phyloP scores from a whole-genome alignment of 2,888 invertebrate species.

The Dynastes maya region DNA sequence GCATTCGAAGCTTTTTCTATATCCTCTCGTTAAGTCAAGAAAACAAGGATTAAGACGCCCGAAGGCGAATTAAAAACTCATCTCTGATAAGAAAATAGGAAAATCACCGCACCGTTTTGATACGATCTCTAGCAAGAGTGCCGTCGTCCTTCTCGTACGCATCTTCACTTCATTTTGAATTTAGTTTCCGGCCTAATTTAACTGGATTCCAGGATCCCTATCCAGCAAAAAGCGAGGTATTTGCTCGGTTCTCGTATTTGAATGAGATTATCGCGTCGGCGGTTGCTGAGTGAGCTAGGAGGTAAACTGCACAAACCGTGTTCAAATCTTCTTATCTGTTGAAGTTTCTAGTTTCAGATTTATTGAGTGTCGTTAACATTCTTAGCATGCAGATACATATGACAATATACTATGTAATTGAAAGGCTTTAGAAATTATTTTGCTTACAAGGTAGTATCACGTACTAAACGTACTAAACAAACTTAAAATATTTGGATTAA shows the following conservation, averaged over 20 bases:
- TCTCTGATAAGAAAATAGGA: conserved; percentile 39
- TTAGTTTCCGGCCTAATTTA: conserved; percentile 42
- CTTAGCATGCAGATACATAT: conserved; percentile 1
- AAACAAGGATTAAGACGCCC: conserved; percentile 4
- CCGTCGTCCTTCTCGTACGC: conserved; percentile 26
- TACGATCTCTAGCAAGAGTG: conserved; percentile 31
- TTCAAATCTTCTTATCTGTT: conserved; percentile 24
- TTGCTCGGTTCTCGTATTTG: conserved; percentile 40
- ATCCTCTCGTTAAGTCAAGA: conserved; percentile 1
- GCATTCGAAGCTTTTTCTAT: conserved; percentile 19
- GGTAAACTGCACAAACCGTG: conserved; percentile 21
- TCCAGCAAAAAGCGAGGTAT: conserved; percentile 37
- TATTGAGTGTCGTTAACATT: conserved; percentile 24
- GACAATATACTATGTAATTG: not conserved
- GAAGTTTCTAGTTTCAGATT: conserved; percentile 42
- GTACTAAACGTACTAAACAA: no score
- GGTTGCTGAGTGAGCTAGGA: conserved; percentile 37
- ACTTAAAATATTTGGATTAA: no score
- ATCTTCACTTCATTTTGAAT: conserved; percentile 41
- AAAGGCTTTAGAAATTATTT: not conserved
- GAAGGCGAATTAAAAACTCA: conserved; percentile 36
- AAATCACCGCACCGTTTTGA: conserved; percentile 35
- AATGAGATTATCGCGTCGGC: conserved; percentile 38
- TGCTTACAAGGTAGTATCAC: not conserved
- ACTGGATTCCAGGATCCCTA: conserved; percentile 24